Base-by-base conservation (phyloP, 2,113 vertebrate species). In the Salvelinus sp. region DNA sequence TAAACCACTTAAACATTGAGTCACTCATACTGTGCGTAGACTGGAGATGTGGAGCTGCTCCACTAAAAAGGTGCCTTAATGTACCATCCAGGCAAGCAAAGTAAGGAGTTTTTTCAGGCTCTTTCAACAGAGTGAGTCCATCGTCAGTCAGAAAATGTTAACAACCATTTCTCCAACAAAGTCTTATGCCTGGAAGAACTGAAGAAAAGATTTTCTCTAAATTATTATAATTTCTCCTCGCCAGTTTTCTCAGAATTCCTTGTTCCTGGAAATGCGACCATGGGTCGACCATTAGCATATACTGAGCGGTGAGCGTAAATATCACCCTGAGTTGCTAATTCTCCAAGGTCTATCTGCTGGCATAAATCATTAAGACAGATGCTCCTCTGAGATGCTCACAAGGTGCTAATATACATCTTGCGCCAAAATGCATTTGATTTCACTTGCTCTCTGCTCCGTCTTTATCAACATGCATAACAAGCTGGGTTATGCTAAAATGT, bases 301-400 rank as follows among this genome's bases (percentile, higher is more conserved):
- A 73, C 70, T 69, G 81, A 87, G 88, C 83, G 81, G 74, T 86
- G 27, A 73, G 69, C 33, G 81, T 90, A 90, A 92, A 90, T 90
- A 90, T 86, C 86, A 87, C 85, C 90, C 91, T 89, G 87, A 89
- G 88, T 87, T 88, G 86, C 82, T 88, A 91, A 92, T 92, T 89
- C 92, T 93, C 91, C 72, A 76, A 92, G 91, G 91, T 83, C 85
- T 92, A 76, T 70, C 79, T 83, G 84, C 84, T 70, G 79, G 78
- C 87, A 94, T 93, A 91, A 94, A 93, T 94, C 92, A 94, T 93
- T 90, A 92, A 88, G 93, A 92, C 92, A 92, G 90, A 86, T 89
- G 84, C 87, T 94, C 93, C 92, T 92, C 72, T 22, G 91, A 94
- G 93, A 93, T 91, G 84, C 85, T 38, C 38, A 44, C 38, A 60